Evolutionary conservation across 2,113 vertebrate species (phyloP), one percentile per base, ranked within the genome.

Genomic region (Alces alces): DNA sequence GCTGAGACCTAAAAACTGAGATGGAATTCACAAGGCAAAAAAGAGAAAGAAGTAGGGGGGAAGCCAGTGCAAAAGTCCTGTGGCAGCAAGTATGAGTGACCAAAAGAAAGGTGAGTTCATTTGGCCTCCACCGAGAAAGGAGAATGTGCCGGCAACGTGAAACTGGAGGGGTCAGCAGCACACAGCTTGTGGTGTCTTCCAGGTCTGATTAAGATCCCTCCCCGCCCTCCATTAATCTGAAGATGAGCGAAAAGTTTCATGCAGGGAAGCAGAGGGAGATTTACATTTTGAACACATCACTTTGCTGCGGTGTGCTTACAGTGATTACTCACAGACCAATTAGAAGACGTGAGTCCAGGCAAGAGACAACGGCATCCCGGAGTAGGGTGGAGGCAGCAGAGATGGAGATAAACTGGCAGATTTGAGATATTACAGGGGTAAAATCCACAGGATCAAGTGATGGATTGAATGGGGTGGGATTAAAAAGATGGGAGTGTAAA

Each of bases 401-500:
- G 64, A 66, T 55, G 54, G 60, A 61, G 6, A 82, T 21, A 76
- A 85, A 79, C 45, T 13, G 47, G 52, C 43, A 96, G 73, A 87
- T 85, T n/a, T 78, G 88, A 94, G 55, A 43, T 19, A 10, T 61
- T 45, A 61, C 82, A 91, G 85, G 80, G 50, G 43, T 79, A n/a
- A 85, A 70, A 76, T 43, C 30, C 28, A 39, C 15, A 80, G 66
- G 50, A n/a, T 79, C 54, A 15, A 54, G 4, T 64, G 86, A 70
- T 50, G 66, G 57, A 79, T 85, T 27, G 64, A 76, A 33, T 8
- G 2, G 14, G 13, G 61, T 76, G n/a, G 28, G 6, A 57, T 85
- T 57, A 73, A 55, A 86, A 85, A 50, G 61, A 78, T 70, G 82
- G 70, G 76, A 30, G 89, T 21, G 15, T 58, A 60, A 96, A 89